A percentile compares a stretch with the other conserved stretches of the same genome.
phyloP scores from a whole-genome alignment of 2,797 vertebrate genomes.

The Takifugu rubripes region DNA sequence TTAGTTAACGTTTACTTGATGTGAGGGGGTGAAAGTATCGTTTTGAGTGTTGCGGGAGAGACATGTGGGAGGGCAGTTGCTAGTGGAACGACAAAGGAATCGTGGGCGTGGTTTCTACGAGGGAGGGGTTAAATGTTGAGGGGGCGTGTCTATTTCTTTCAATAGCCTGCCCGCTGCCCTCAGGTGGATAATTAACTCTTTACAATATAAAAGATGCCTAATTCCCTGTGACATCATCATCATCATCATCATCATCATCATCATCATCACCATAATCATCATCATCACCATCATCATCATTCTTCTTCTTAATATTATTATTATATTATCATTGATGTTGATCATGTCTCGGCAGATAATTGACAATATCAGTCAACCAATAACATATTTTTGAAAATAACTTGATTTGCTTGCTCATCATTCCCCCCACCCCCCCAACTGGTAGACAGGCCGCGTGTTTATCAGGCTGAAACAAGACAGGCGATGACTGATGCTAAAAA shows the following conservation, averaged over 20 bases:
- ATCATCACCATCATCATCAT: too few species aligned
- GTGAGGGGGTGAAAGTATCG: slow-evolving; percentile 16
- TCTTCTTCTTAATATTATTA: too few species aligned
- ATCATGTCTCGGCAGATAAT: too few species aligned
- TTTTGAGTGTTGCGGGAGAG: slow-evolving; percentile 23
- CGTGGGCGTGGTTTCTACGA: slow-evolving; percentile 21
- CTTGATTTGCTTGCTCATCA: neutral
- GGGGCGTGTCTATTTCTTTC: slow-evolving; percentile 26
- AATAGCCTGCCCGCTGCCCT: slow-evolving; percentile 3
- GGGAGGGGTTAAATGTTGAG: slow-evolving; percentile 19
- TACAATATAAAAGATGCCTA: too few species aligned
- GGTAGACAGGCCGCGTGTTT: slow-evolving; percentile 3
- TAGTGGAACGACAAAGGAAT: neutral
- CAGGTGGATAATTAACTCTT: neutral
- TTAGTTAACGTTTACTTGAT: neutral
- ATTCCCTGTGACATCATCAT: too few species aligned
- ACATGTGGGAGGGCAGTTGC: slow-evolving; percentile 16
- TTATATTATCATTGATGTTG: too few species aligned
- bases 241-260: too few species aligned
- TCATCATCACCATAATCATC: too few species aligned
- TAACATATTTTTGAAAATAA: too few species aligned
- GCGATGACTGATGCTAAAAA: slow-evolving; percentile 12
- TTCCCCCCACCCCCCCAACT: neutral
- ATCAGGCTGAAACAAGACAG: slow-evolving; percentile 12
- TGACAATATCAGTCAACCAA: too few species aligned